phyloP scores from a whole-genome alignment of 1,140 invertebrate species.

The Drosophila subpulchrella region DNA sequence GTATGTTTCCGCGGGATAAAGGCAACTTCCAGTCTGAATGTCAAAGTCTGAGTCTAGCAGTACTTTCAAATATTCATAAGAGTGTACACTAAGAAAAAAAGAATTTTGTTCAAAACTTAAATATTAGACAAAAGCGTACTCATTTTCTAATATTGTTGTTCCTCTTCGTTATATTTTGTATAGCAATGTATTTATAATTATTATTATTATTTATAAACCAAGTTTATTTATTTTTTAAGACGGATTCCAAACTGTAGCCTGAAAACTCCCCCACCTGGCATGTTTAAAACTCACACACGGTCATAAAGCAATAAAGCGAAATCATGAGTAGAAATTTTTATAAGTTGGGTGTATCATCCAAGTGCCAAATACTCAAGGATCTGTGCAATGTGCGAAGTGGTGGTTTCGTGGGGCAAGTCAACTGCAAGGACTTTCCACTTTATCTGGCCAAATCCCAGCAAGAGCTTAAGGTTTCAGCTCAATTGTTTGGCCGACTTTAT shows the following conservation, averaged over 20 bases:
- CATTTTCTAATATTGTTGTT: too few relatives aligned
- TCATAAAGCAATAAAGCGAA: constrained; percentile 66
- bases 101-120: not conserved
- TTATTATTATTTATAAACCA: too few relatives aligned
- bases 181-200: too few relatives aligned
- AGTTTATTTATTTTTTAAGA: not conserved
- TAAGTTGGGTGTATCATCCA: constrained; percentile 43
- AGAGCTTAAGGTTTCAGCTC: constrained; percentile 46
- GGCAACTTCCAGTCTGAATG: constrained; percentile 46
- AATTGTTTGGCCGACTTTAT: constrained; percentile 45
- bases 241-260: not conserved
- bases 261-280: constrained; percentile 1
- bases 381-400: not conserved
- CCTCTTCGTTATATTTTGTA: too few relatives aligned
- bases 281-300: constrained; percentile 10
- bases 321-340: constrained; percentile 65
- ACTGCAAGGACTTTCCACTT: constrained; percentile 38
- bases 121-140: not conserved
- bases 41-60: constrained; percentile 42
- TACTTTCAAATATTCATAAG: constrained; percentile 61
- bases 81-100: not conserved
- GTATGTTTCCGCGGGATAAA: constrained; percentile 10
- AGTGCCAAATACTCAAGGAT: constrained; percentile 20
- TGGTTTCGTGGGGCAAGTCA: not conserved
- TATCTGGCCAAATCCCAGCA: constrained; percentile 43